phyloP scores from a whole-genome alignment of 1,140 invertebrate genomes.

The Scylla paramamosain region DNA sequence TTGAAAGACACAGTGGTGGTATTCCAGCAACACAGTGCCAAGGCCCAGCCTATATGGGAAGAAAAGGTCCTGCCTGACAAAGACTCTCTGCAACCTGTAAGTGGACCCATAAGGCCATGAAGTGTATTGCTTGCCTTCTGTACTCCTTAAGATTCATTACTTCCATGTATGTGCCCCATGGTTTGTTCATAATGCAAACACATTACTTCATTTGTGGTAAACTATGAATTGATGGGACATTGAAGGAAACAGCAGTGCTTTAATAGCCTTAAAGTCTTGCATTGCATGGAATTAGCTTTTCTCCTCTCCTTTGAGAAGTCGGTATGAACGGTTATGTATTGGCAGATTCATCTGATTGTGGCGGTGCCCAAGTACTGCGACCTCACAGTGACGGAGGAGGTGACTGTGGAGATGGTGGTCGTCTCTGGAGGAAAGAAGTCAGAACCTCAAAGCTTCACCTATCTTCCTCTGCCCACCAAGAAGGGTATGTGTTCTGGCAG shows the following conservation, averaged over 20 bases:
- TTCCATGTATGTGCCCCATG: background rate
- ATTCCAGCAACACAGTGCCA: conserved; percentile 87
- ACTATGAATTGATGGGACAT: background rate
- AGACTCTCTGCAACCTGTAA: conserved; percentile 90
- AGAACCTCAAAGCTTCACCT: conserved; percentile 92
- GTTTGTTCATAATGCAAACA: conserved; percentile 25
- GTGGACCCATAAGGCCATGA: conserved; percentile 60
- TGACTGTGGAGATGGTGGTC: conserved; percentile 87
- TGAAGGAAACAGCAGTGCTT: too few species aligned
- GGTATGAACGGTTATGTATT: background rate
- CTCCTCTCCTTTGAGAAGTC: background rate
- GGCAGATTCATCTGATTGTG: conserved; percentile 95
- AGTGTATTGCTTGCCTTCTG: conserved; percentile 18
- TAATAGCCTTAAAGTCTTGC: too few species aligned
- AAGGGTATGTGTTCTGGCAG: conserved; percentile 60
- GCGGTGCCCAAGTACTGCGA: conserved; percentile 90
- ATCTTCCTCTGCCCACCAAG: conserved; percentile 79
- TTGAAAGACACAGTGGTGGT: conserved; percentile 95
- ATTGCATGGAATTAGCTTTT: background rate
- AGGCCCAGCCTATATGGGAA: conserved; percentile 86
- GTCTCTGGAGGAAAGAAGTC: conserved; percentile 93
- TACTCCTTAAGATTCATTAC: background rate
- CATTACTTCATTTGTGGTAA: too few species aligned
- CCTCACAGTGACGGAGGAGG: conserved; percentile 84
- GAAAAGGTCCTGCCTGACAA: conserved; percentile 89